A percentile compares a stretch with the other conserved stretches of the same genome.
phyloP scores from a whole-genome alignment of 2,888 invertebrate genomes.

The Agrotis ipsilon region DNA sequence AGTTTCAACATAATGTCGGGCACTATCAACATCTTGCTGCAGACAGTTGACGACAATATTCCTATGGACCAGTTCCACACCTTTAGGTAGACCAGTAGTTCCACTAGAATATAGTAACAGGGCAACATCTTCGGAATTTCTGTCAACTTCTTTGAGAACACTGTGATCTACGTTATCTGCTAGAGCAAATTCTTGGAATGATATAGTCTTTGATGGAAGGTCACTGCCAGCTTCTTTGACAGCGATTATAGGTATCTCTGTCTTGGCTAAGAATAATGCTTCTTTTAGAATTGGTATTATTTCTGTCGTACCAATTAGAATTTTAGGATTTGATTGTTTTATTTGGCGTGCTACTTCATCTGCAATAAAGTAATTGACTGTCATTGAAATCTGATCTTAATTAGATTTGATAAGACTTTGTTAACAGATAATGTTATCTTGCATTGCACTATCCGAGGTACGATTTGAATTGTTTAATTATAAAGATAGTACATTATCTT shows the following conservation, averaged over 20 bases:
- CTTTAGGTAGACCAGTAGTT: constrained; percentile 96
- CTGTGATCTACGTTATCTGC: constrained; percentile 87
- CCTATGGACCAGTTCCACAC: constrained; percentile 92
- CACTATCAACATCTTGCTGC: constrained; percentile 74
- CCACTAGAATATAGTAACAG: constrained; percentile 96
- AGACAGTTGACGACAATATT: constrained; percentile 88
- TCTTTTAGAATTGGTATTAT: constrained; percentile 84
- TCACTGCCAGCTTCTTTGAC: constrained; percentile 60
- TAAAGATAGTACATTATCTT: too few relatives aligned
- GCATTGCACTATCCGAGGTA: too few relatives aligned
- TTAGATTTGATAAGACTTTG: too few relatives aligned
- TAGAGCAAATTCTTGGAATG: constrained; percentile 91
- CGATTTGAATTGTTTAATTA: too few relatives aligned
- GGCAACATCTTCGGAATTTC: constrained; percentile 89
- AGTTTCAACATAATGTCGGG: constrained; percentile 75
- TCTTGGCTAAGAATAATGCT: constrained; percentile 84
- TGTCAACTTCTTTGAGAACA: constrained; percentile 80
- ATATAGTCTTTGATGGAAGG: constrained; percentile 89
- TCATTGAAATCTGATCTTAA: too few relatives aligned
- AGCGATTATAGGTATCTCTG: constrained; percentile 88
- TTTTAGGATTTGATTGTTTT: constrained; percentile 90
- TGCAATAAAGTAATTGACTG: constrained; percentile 75
- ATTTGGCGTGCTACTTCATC: constrained; percentile 94
- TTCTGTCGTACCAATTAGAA: constrained; percentile 91
- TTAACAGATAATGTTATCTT: too few relatives aligned